Evolutionary conservation across 2,113 vertebrate genomes (phyloP).

Genomic region (Apistogramma diplotaenia): DNA sequence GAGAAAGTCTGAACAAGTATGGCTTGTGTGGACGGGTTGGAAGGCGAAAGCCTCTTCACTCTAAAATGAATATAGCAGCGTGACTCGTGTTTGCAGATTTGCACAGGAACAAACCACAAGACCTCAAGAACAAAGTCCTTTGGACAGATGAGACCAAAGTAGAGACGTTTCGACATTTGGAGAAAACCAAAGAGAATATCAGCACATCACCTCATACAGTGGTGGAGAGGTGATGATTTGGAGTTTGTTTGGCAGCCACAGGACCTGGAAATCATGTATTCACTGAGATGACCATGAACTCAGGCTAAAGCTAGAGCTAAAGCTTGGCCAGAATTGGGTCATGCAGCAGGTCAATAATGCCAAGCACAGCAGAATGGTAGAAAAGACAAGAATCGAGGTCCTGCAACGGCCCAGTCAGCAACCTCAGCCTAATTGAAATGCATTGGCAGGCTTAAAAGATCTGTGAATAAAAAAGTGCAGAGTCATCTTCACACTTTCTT

Average conservation of each 20-base stretch:
- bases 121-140: background rate
- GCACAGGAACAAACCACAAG: background rate
- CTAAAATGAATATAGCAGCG: background rate
- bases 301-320: background rate
- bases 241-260: background rate
- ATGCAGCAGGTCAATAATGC: no score
- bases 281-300: background rate
- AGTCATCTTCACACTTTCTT: background rate
- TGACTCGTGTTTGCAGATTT: background rate
- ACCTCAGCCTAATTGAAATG: background rate
- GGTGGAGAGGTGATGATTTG: background rate
- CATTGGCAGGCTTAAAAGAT: background rate
- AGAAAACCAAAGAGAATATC: background rate
- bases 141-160: background rate
- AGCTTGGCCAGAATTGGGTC: no score
- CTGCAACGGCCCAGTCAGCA: background rate
- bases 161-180: background rate
- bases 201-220: background rate
- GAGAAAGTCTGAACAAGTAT: background rate
- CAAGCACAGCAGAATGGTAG: no score
- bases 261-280: background rate
- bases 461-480: background rate
- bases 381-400: no score
- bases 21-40: background rate
- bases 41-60: background rate